Conservation (phyloP, 2,888 invertebrate genomes). For the Cerastis leucographa region DNA sequence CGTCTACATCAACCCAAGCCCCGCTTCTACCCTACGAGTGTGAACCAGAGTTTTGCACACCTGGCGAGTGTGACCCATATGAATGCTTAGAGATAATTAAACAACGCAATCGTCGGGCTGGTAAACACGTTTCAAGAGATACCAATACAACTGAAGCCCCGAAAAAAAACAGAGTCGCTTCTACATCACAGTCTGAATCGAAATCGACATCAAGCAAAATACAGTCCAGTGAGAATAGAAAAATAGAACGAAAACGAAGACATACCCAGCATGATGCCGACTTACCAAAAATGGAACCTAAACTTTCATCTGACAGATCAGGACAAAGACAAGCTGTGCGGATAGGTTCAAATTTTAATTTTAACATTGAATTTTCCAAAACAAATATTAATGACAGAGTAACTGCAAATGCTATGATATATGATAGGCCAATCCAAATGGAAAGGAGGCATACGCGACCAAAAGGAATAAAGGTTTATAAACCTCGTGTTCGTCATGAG, state of each 20-base stretch:
- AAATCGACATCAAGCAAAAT: constrained; percentile 36
- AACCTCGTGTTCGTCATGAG: constrained; percentile 31
- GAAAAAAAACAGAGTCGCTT: constrained; percentile 35
- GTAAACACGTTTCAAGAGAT: constrained; percentile 29
- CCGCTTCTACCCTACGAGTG: constrained; percentile 68
- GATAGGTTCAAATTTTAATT: constrained; percentile 69
- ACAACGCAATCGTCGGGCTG: constrained; percentile 20
- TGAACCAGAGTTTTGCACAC: constrained; percentile 68
- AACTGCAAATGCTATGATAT: background rate
- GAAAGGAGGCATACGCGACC: constrained; percentile 14
- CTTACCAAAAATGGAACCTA: constrained; percentile 17
- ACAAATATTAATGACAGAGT: constrained; percentile 12
- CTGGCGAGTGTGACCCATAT: constrained; percentile 69
- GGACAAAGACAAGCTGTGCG: constrained; percentile 62
- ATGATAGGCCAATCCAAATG: constrained; percentile 4
- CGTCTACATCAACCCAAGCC: constrained; percentile 8
- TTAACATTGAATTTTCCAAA: constrained; percentile 70
- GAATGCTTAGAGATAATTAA: constrained; percentile 62
- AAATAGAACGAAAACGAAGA: constrained; percentile 19
- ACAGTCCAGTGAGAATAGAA: constrained; percentile 8
- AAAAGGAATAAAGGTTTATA: constrained; percentile 40
- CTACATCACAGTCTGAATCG: constrained; percentile 38
- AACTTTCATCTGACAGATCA: constrained; percentile 32
- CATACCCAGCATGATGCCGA: background rate
- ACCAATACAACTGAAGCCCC: constrained; percentile 27